Evolutionary conservation across 2,113 vertebrate genomes (phyloP), one percentile per base, ranked within the genome.

Genomic region (Haliaeetus leucogaster): DNA sequence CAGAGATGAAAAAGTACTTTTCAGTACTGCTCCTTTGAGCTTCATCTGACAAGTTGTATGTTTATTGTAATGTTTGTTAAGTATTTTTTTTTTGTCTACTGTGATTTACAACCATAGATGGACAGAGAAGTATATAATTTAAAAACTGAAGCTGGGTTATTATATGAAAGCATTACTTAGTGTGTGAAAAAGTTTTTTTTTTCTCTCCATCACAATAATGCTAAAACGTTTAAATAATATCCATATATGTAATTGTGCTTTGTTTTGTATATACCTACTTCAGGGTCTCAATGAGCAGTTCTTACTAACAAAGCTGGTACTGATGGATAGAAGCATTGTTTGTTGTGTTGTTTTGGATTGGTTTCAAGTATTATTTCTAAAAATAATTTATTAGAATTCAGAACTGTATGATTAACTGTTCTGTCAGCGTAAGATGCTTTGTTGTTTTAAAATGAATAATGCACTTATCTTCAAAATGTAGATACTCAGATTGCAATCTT

Each of bases 221-320:
- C 6, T 87, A 18, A 45, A 82, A 19, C 0, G 2, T 66, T 16
- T n/a, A 32, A 53, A 22, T 81, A 19, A n/a, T 48, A 34, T 4
- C 1, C 2, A 5, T 29, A 8, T 17, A 5, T 43, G 30, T 11
- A 10, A 23, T n/a, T 50, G 2, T 58, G 8, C 3, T n/a, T 86
- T 55, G 22, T 80, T 86, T 48, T 68, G 3, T 32, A 5, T 52
- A 0, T 62, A 9, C 7, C 4, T 82, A 10, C 5, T 59, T 42
- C 9, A 79, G 25, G 47, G 9, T 66, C 13, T 72, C 14, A 48
- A 1, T 48, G 10, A 56, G 3, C 36, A 76, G 47, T 74, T 82
- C 36, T 65, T 45, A 36, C 10, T 67, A n/a, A 47, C 18, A 82
- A 32, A 84, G 16, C 3, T 77, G 22, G 25, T 93, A 36, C 55